Base-by-base conservation (phyloP, 1,140 invertebrate genomes). In the Nymphalis io region DNA sequence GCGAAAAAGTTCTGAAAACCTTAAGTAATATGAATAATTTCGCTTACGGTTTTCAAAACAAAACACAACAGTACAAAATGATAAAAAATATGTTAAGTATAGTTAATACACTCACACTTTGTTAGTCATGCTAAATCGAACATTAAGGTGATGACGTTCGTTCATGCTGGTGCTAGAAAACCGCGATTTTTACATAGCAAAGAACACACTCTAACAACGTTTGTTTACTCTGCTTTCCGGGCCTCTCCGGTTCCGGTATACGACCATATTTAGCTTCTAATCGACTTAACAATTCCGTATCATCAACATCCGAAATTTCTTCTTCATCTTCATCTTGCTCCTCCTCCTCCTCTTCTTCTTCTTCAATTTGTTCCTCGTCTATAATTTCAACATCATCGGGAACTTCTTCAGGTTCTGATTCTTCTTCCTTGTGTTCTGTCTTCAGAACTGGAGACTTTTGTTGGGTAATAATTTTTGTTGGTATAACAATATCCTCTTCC, bases 241-340 rank as follows among this genome's bases (percentile, higher is more conserved):
- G 92, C 63, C 93, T 92, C 44, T 93, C 92, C 0, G 89, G 86
- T 58, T 92, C 90, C 27, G 93, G 92, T 58, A 96, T 86, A 73
- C 94, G 94, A 53, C 95, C 95, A 83, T 95, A 95, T 92, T 95
- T 95, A 18, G 93, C 94, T 85, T 95, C 95, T 46, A 96, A 81
- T 79, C 94, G 93, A 75, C 92, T 94, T 75, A 95, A 92, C 33
- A 95, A 85, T 74, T 95, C 95, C 1, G 92, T 92, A 83, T 96
- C 93, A 78, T 94, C 94, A 1, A 93, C 93, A 68, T 94, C 93
- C 0, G 93, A 94, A 75, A 93, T 92, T 70, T 93, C 92, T 78
- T 95, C 93, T 77, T 94, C 93, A 12, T 93, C n/a, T n/a, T n/a
- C 89, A 70, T 93, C 93, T 33, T 33, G 89, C 33, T 92, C 92